Percentiles rank a stretch among this genome's conserved stretches.
Evolutionary conservation across 1,140 invertebrate genomes (phyloP).

Genomic region (Delia radicum): DNA sequence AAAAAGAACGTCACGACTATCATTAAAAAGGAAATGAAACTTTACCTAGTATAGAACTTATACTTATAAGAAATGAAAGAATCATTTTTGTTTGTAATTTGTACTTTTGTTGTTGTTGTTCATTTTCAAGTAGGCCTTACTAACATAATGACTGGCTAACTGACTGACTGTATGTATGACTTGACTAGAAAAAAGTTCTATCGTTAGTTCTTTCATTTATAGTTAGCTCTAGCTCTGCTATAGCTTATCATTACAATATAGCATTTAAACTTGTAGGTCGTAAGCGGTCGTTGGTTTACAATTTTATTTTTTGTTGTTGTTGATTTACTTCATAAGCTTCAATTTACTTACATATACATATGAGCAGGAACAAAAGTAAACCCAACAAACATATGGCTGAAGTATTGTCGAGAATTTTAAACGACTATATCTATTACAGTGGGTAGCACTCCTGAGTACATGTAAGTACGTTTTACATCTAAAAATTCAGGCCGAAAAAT

Average conservation of each 20-base stretch:
- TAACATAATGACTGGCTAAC: not conserved
- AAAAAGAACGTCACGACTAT: not conserved
- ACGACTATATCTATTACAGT: no score
- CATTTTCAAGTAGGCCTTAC: not conserved
- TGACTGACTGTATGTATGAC: not conserved
- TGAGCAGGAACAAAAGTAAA: not conserved
- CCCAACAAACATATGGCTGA: no score
- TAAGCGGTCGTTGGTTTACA: conserved; percentile 19
- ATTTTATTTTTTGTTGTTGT: not conserved
- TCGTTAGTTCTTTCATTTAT: no score
- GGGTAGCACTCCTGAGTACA: no score
- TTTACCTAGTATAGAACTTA: not conserved
- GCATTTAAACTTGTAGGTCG: conserved; percentile 13
- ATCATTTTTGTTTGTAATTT: not conserved
- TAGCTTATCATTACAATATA: not conserved
- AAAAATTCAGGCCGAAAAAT: no score
- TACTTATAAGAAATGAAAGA: not conserved
- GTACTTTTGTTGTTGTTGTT: not conserved
- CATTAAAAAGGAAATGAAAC: not conserved
- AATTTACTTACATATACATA: conserved; percentile 6
- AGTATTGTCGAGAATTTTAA: no score
- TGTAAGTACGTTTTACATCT: no score
- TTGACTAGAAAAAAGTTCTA: not conserved
- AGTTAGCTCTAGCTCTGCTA: not conserved
- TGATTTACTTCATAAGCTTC: not conserved